phyloP scores from a whole-genome alignment of 2,797 vertebrate genomes.

The Poeciliopsis gracilis region DNA sequence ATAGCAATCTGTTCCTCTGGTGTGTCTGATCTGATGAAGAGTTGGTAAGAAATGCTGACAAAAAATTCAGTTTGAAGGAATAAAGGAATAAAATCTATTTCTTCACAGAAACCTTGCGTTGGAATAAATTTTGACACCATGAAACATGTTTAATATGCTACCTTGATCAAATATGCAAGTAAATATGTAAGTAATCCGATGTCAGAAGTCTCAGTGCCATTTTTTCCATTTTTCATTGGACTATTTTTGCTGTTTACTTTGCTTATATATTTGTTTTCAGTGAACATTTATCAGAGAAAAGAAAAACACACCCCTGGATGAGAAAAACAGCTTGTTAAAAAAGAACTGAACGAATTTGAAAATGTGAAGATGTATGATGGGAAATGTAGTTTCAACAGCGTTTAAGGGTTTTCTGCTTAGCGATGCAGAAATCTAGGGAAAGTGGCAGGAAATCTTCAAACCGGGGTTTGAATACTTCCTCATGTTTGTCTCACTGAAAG shows the following conservation, averaged over 20 bases:
- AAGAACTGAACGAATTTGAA: constrained; percentile 11
- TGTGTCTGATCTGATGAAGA: background rate
- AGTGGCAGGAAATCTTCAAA: constrained; percentile 37
- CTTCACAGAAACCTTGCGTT: background rate
- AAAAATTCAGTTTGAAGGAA: background rate
- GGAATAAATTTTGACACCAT: background rate
- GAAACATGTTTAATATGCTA: background rate
- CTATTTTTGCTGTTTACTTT: background rate
- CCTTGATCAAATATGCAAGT: background rate
- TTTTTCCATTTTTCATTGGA: background rate
- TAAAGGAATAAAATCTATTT: background rate
- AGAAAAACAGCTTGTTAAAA: background rate
- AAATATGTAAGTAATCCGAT: background rate
- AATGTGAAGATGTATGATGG: constrained; percentile 42
- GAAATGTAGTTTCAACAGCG: constrained; percentile 47
- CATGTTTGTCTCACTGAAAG: constrained; percentile 41
- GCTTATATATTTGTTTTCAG: background rate
- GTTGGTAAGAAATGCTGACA: background rate
- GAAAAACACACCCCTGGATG: background rate
- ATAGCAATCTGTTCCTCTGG: background rate
- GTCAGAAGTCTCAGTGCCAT: background rate
- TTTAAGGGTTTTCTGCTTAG: constrained; percentile 46
- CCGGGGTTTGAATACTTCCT: constrained; percentile 55
- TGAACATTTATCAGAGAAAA: background rate
- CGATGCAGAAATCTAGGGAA: constrained; percentile 45